A percentile compares a stretch with the other conserved stretches of the same genome.
Evolutionary conservation across 2,797 vertebrate species (phyloP).

Genomic region (Acropternis orthonyx): DNA sequence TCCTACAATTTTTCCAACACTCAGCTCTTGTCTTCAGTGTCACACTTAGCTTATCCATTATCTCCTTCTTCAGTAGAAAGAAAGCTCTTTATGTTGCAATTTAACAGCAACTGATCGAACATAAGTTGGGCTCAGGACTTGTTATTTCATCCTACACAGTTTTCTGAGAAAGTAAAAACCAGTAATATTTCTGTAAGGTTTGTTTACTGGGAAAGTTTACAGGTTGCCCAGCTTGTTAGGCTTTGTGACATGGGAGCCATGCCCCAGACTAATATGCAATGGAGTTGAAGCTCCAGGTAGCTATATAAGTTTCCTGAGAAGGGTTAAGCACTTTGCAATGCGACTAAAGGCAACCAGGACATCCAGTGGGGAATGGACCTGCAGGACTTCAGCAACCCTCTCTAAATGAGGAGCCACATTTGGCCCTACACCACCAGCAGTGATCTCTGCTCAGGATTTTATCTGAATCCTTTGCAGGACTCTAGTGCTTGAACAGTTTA

Average conservation of each 20-base stretch:
- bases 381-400: not conserved
- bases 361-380: not conserved
- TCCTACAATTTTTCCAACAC: not conserved
- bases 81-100: not conserved
- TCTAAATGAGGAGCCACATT: not conserved
- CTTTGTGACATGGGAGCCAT: fast-evolving
- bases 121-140: not conserved
- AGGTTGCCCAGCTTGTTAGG: not conserved
- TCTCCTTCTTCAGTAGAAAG: not conserved
- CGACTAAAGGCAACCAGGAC: not conserved
- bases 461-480: not conserved
- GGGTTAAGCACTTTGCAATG: not conserved
- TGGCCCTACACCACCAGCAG: not conserved
- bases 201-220: not conserved
- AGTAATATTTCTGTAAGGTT: not conserved
- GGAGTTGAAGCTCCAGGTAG: not conserved
- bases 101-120: not conserved
- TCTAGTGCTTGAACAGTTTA: not conserved
- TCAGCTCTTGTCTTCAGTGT: not conserved
- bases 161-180: not conserved
- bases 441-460: not conserved
- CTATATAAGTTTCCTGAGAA: not conserved
- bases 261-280: fast-evolving
- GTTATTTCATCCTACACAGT: not conserved
- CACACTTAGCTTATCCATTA: not conserved